Conservation (phyloP, 2,797 vertebrate genomes). For the Chrysocyon brachyurus region DNA sequence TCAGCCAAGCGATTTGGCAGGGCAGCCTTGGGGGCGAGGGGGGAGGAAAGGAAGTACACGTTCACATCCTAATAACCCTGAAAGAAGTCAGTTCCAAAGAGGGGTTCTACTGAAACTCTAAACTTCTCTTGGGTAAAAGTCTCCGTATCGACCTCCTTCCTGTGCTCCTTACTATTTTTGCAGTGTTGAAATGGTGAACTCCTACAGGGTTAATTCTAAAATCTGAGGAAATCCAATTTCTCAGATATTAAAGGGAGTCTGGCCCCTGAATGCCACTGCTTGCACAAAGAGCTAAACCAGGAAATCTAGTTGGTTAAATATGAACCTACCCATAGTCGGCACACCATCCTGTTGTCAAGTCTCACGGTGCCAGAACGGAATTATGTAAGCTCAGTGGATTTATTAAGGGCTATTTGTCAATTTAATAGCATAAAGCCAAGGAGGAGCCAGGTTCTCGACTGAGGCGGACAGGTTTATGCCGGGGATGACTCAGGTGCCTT, state of each 20-base stretch:
- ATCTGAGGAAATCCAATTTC: background rate
- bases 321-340: background rate
- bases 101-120: background rate
- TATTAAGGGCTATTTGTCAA: constrained; percentile 54
- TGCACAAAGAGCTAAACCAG: background rate
- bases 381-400: constrained; percentile 1
- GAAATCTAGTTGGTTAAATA: background rate
- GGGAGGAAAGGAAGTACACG: background rate
- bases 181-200: background rate
- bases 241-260: background rate
- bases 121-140: background rate
- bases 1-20: constrained; percentile 58
- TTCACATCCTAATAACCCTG: background rate
- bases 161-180: background rate
- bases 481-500: constrained; percentile 18
- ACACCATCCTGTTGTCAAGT: background rate
- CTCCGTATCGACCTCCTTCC: background rate
- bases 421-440: constrained; percentile 59
- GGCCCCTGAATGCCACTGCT: background rate
- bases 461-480: background rate
- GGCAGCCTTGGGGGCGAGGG: background rate
- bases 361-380: background rate
- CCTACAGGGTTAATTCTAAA: background rate
- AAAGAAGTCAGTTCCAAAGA: background rate
- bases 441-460: constrained; percentile 17